Conservation (phyloP, 2,888 invertebrate species). For the Oligia strigilis region DNA sequence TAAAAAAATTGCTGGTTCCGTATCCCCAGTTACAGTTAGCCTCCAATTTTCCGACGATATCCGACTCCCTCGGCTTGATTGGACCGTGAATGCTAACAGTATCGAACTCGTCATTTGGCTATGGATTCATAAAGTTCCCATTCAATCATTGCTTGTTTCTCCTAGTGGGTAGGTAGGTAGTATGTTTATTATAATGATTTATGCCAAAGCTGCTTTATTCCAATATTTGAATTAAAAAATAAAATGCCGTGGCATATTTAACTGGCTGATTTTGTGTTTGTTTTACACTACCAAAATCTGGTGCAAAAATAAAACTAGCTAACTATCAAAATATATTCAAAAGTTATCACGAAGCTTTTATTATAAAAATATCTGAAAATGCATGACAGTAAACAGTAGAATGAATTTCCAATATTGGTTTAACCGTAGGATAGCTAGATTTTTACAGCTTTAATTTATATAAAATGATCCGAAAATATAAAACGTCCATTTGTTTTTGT, state of each 20-base stretch:
- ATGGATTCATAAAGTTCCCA: slow-evolving; percentile 64
- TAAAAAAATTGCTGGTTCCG: slow-evolving; percentile 33
- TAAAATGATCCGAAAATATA: neutral
- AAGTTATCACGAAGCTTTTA: neutral
- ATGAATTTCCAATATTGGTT: neutral
- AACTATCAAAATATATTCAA: slow-evolving; percentile 17
- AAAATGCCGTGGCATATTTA: neutral
- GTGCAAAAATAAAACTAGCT: slow-evolving; percentile 20
- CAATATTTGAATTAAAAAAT: slow-evolving; percentile 1
- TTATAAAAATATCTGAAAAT: slow-evolving; percentile 9
- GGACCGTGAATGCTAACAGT: slow-evolving; percentile 80
- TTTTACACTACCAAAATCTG: neutral
- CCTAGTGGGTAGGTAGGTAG: neutral
- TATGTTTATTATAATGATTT: neutral
- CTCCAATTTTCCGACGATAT: slow-evolving; percentile 70
- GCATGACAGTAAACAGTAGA: neutral
- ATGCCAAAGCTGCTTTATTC: neutral
- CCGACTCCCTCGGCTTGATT: slow-evolving; percentile 75
- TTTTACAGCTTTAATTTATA: slow-evolving; percentile 4
- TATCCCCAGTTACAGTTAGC: slow-evolving; percentile 50
- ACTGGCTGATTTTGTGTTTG: neutral
- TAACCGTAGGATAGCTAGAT: neutral
- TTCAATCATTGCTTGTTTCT: slow-evolving; percentile 38
- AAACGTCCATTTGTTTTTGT: neutral
- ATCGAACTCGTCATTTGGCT: slow-evolving; percentile 64